Base-by-base conservation (phyloP, 2,888 invertebrate species). In the Sphaerophoria taeniata region DNA sequence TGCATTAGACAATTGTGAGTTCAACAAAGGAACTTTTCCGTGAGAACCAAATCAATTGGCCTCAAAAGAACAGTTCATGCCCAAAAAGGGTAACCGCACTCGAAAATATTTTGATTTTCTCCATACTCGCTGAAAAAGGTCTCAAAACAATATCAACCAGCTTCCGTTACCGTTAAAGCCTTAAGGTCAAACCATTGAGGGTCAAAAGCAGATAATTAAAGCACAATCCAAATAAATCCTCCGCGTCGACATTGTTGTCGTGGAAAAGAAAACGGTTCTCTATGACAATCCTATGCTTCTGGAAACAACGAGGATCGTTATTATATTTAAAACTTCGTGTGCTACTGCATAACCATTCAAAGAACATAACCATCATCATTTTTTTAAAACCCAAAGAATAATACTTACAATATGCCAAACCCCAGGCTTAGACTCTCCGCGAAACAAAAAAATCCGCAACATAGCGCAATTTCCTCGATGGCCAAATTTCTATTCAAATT, bases 401-500 rank as follows among this genome's bases (percentile, higher is more conserved):
- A 6, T 67, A 16, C 43, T 51, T 63, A n/a, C 34, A 24, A 24
- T 24, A 24, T 24, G 24, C 9, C 14, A 24, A 67, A 33, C 24
- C 58, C 24, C n/a, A 14, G 34, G 24, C 60, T 51, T 9, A 14
- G 33, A 11, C 33, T 24, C 24, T 24, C 24, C 24, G 24, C 24
- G 24, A 24, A 24, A 24, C 24, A 24, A 24, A 51, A 51, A 72
- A 67, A 71, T 39, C 3, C 6, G 12, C 72, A 65, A 80, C 85
- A 73, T 65, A 49, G 65, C 65, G 65, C 65, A 65, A 85, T 85
- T 85, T 85, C 81, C 81, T 85, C 81, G 81, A 77, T 81, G 69
- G 69, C 85, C 85, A 85, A 85, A 85, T 76, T 85, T 85, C 81
- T 85, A 85, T 85, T 85, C 76, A 85, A 85, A 85, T 85, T 58